Evolutionary conservation across 2,797 vertebrate genomes (phyloP).

Genomic region (Lithobates sylvaticus): DNA sequence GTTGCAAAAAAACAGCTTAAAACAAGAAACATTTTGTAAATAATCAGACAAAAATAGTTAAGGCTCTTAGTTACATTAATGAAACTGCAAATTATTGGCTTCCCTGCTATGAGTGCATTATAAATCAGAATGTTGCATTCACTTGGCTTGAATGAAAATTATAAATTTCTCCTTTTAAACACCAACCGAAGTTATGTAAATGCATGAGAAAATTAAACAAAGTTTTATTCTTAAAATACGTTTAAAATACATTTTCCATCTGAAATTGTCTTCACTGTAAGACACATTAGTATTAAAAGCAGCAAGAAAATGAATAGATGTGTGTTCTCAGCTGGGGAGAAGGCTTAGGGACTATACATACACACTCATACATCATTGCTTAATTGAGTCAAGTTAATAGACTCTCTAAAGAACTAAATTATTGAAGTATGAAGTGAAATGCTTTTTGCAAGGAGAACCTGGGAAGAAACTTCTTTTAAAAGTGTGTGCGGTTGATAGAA

Average conservation of each 20-base stretch:
- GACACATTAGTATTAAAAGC: constrained; percentile 56
- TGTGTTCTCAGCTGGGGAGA: constrained; percentile 59
- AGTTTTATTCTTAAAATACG: constrained; percentile 31
- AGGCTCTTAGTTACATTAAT: neutral
- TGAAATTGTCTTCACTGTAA: constrained; percentile 51
- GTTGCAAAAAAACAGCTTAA: neutral
- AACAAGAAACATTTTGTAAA: neutral
- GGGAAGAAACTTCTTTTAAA: constrained; percentile 30
- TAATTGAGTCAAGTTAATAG: constrained; percentile 61
- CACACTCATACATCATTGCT: constrained; percentile 61
- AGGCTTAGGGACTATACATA: constrained; percentile 55
- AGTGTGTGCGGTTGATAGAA: constrained; percentile 16
- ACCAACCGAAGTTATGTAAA: constrained; percentile 25
- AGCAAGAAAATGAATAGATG: constrained; percentile 56
- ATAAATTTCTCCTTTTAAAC: constrained; percentile 2
- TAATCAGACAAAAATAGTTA: neutral
- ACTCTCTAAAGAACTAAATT: constrained; percentile 61
- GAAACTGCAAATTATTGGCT: neutral
- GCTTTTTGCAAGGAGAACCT: constrained; percentile 37
- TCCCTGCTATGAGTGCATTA: neutral
- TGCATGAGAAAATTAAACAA: constrained; percentile 11
- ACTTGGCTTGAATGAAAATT: neutral
- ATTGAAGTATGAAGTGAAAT: constrained; percentile 60
- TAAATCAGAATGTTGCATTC: constrained; percentile 16
- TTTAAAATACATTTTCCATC: constrained; percentile 46